phyloP scores from a whole-genome alignment of 2,888 invertebrate species.

The Biston betularia region DNA sequence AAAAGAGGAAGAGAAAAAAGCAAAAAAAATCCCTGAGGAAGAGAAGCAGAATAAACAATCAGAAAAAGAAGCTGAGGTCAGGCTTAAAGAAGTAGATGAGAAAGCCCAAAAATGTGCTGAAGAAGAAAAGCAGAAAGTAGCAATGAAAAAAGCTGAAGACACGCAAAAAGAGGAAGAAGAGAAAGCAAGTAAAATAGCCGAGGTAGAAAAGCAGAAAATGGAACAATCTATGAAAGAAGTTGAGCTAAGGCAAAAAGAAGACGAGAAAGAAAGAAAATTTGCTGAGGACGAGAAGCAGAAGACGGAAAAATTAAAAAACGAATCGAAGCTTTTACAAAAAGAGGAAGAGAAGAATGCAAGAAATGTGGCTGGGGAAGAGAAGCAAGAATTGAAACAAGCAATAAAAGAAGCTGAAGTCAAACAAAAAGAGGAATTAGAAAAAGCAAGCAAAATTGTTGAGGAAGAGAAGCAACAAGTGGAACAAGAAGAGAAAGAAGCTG shows the following conservation, averaged over 20 bases:
- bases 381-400: conserved; percentile 13
- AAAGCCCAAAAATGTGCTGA: conserved; percentile 19
- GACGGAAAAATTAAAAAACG: too few relatives aligned
- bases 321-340: too few relatives aligned
- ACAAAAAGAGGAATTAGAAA: conserved; percentile 8
- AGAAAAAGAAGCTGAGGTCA: conserved; percentile 15
- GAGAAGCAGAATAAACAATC: conserved; percentile 16
- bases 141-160: too few relatives aligned
- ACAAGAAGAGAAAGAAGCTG: conserved; percentile 3
- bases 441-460: neutral
- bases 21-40: too few relatives aligned
- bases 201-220: too few relatives aligned
- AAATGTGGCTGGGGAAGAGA: conserved; percentile 3
- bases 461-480: conserved; percentile 1
- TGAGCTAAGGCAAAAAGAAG: too few relatives aligned
- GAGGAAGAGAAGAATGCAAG: neutral
- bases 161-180: neutral
- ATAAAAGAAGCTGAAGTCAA: conserved; percentile 8
- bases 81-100: conserved; percentile 21
- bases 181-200: neutral
- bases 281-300: too few relatives aligned
- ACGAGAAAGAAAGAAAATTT: too few relatives aligned
- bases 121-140: neutral
- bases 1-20: too few relatives aligned
- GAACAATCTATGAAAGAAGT: too few relatives aligned